These are phyloP conservation scores for Epistrophe grossulariae DNA, from an alignment of 2,888 invertebrate species.

Conservation along the genomic window DNA sequence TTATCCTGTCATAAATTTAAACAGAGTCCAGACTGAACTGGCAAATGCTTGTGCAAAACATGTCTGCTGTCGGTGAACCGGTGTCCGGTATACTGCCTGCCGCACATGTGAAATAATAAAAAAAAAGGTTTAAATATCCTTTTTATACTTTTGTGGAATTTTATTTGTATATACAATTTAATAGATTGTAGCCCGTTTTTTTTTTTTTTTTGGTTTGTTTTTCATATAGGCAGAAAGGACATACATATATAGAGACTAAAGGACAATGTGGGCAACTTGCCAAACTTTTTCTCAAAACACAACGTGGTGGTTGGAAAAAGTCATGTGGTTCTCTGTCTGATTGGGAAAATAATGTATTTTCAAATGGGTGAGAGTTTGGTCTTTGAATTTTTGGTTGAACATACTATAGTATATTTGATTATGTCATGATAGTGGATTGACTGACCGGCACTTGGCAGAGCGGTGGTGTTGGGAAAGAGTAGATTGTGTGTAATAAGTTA, in stretches of 20 bases:
- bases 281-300: background rate
- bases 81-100: background rate
- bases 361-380: conserved; percentile 13
- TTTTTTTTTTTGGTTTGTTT: background rate
- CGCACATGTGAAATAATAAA: conserved; percentile 5
- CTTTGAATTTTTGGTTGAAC: conserved; percentile 3
- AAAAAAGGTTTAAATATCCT: conserved; percentile 42
- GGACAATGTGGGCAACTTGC: conserved; percentile 12
- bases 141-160: conserved; percentile 33
- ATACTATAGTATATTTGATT: background rate
- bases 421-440: conserved; percentile 13
- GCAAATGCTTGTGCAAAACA: conserved; percentile 36
- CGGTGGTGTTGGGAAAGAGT: background rate
- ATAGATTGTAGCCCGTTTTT: conserved; percentile 33
- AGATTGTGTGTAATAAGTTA: background rate
- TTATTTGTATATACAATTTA: conserved; percentile 42
- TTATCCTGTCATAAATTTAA: conserved; percentile 65
- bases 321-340: conserved; percentile 3
- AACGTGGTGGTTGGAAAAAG: background rate
- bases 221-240: conserved; percentile 9
- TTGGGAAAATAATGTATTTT: conserved; percentile 22
- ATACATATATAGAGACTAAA: too few species aligned
- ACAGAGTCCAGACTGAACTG: conserved; percentile 42
- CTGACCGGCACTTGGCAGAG: background rate
- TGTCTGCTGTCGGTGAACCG: conserved; percentile 21